Percentiles rank a stretch among this genome's conserved stretches.
These are phyloP conservation scores for Indicator maculatus DNA, from an alignment of 2,113 vertebrate species.

Conservation along the genomic window DNA sequence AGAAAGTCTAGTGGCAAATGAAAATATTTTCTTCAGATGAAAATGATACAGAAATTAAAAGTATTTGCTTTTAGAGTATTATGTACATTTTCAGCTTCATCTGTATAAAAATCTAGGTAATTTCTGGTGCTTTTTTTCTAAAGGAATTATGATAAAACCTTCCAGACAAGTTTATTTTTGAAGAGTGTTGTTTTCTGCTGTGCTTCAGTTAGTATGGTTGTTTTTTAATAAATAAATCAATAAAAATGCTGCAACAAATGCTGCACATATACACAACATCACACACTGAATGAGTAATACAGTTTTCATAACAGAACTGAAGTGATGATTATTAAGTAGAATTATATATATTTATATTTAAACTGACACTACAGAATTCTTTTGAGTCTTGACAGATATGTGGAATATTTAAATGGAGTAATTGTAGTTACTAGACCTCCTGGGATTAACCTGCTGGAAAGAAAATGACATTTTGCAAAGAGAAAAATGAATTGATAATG, in stretches of 20 bases:
- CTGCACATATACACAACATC: constrained; percentile 47
- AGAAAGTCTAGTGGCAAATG: constrained; percentile 46
- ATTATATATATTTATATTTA: constrained; percentile 85
- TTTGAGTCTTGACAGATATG: constrained; percentile 81
- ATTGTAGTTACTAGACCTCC: constrained; percentile 79
- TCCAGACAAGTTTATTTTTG: constrained; percentile 63
- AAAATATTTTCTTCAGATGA: constrained; percentile 46
- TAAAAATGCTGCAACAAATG: constrained; percentile 63
- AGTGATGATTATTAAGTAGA: constrained; percentile 79
- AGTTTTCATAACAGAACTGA: constrained; percentile 78
- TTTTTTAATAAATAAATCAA: constrained; percentile 74
- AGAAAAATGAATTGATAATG: constrained; percentile 74
- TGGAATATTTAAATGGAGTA: constrained; percentile 83
- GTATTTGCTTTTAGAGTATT: constrained; percentile 63
- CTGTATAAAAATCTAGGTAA: constrained; percentile 41
- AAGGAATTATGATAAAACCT: constrained; percentile 46
- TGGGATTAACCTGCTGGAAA: constrained; percentile 78
- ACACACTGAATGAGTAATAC: constrained; percentile 69
- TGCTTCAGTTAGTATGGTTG: constrained; percentile 49
- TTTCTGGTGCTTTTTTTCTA: constrained; percentile 48
- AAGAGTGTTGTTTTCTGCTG: constrained; percentile 65
- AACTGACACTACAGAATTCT: constrained; percentile 83
- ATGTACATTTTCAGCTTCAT: constrained; percentile 49
- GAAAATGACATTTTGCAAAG: constrained; percentile 76
- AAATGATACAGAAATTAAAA: constrained; percentile 56